phyloP scores from a whole-genome alignment of 2,797 vertebrate genomes.

The Poecilia wingei region DNA sequence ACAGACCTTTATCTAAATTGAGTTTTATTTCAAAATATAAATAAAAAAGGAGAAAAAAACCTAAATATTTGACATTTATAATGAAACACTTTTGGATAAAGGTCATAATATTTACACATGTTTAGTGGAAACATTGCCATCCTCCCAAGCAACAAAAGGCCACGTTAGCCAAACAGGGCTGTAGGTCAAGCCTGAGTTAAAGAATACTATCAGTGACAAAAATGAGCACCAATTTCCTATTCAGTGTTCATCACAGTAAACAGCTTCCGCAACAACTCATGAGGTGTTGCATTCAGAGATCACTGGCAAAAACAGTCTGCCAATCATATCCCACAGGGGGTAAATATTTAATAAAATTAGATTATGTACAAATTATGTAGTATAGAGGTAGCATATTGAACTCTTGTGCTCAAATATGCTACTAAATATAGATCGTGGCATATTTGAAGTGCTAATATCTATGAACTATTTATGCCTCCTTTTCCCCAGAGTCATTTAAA shows the following conservation, averaged over 20 bases:
- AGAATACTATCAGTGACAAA: constrained; percentile 66
- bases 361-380: constrained; percentile 15
- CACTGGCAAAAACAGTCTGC: constrained; percentile 49
- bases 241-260: constrained; percentile 64
- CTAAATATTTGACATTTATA: constrained; percentile 59
- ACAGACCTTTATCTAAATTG: constrained; percentile 66
- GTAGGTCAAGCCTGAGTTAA: constrained; percentile 41
- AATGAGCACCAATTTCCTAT: constrained; percentile 69
- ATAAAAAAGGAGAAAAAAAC: constrained; percentile 46
- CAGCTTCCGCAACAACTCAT: constrained; percentile 50
- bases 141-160: constrained; percentile 53
- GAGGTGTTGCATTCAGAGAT: constrained; percentile 52
- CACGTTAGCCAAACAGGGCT: constrained; percentile 60
- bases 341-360: constrained; percentile 43
- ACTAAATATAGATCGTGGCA: constrained; percentile 19
- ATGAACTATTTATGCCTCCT: constrained; percentile 11
- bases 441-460: neutral
- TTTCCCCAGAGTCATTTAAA: constrained; percentile 74
- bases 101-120: constrained; percentile 68
- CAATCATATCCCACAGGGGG: constrained; percentile 63
- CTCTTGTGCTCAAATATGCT: constrained; percentile 26
- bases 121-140: constrained; percentile 63
- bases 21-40: constrained; percentile 80
- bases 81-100: constrained; percentile 22
- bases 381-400: constrained; percentile 42